A percentile compares a stretch with the other conserved stretches of the same genome.
phyloP scores from a whole-genome alignment of 2,888 invertebrate species.

The Acanthosepion lycidas region DNA sequence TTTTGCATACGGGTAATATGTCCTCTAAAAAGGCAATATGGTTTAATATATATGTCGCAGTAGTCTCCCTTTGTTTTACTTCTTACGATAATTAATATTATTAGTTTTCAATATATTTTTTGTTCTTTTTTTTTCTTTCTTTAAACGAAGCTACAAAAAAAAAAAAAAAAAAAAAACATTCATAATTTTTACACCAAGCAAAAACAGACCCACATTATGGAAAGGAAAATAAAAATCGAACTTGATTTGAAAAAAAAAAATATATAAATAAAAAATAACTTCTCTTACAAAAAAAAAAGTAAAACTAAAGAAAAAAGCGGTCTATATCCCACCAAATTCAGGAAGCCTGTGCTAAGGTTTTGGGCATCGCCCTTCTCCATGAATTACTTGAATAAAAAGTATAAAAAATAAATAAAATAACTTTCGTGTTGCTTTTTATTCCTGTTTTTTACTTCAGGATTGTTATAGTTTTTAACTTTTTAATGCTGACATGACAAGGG shows the following conservation, averaged over 20 bases:
- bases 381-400: too few species aligned
- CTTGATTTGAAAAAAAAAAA: not conserved
- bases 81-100: not conserved
- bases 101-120: not conserved
- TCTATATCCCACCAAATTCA: too few species aligned
- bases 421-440: too few species aligned
- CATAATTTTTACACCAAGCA: not conserved
- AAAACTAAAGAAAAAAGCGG: too few species aligned
- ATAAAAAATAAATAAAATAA: too few species aligned
- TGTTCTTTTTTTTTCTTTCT: not conserved
- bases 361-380: too few species aligned
- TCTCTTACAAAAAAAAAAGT: too few species aligned
- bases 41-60: conserved; percentile 33
- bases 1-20: not conserved
- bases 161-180: not conserved
- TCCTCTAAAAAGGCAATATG: not conserved
- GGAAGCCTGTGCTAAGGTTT: too few species aligned
- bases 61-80: conserved; percentile 8
- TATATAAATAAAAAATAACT: not conserved
- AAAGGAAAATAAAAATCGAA: not conserved
- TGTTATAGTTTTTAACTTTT: too few species aligned
- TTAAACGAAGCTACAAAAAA: not conserved
- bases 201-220: not conserved
- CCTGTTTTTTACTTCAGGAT: too few species aligned
- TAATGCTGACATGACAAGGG: too few species aligned